Evolutionary conservation across 2,888 invertebrate species (phyloP).

Genomic region (Asteroscopus sphinx): DNA sequence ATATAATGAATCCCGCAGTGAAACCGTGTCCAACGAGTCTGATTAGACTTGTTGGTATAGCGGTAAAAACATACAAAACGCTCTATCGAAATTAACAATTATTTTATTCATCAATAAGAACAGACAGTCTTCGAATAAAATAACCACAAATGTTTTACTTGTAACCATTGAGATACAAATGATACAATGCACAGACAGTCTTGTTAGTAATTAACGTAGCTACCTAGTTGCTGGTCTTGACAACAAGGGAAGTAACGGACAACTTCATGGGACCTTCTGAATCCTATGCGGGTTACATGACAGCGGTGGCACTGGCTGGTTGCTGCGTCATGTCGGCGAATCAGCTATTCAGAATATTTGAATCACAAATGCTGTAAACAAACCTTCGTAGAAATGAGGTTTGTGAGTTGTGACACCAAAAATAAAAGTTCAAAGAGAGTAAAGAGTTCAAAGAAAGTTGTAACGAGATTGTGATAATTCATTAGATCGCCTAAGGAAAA

Average conservation of each 20-base stretch:
- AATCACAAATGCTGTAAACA: too few relatives aligned
- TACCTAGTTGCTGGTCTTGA: conserved; percentile 3
- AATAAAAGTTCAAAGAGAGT: conserved; percentile 48
- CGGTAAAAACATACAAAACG: neutral
- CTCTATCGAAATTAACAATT: neutral
- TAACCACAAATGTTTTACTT: neutral
- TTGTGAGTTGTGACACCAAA: too few relatives aligned
- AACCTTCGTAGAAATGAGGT: too few relatives aligned
- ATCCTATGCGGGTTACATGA: neutral
- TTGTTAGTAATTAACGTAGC: too few relatives aligned
- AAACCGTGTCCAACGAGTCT: conserved; percentile 15
- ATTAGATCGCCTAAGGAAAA: conserved; percentile 54
- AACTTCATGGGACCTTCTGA: too few relatives aligned
- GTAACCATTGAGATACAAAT: too few relatives aligned
- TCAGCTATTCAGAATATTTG: too few relatives aligned
- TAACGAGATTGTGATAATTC: conserved; percentile 49
- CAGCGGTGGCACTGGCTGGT: too few relatives aligned
- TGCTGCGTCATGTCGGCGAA: too few relatives aligned
- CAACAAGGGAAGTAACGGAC: neutral
- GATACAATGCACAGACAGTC: too few relatives aligned
- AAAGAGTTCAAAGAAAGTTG: conserved; percentile 43
- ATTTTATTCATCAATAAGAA: neutral
- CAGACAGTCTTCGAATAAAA: neutral
- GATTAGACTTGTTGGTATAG: neutral
- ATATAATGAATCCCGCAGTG: conserved; percentile 33